Evolutionary conservation across 2,888 invertebrate genomes (phyloP).

Genomic region (Norana najaformis): DNA sequence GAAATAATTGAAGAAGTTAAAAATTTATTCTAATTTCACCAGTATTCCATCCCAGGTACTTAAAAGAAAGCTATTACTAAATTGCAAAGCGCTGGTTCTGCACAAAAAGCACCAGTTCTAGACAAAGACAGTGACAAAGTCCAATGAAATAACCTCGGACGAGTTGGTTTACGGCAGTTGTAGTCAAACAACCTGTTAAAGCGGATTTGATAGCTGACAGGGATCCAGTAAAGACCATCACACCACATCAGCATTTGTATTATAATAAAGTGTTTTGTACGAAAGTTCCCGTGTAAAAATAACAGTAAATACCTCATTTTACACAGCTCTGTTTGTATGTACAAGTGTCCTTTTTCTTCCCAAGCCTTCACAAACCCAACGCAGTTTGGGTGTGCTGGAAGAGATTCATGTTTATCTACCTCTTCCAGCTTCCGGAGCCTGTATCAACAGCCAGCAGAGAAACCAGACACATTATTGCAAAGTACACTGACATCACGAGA

Average conservation of each 20-base stretch:
- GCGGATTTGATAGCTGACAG: background rate
- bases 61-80: background rate
- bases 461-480: background rate
- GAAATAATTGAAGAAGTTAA: background rate
- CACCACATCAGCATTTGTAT: background rate
- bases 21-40: background rate
- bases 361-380: constrained; percentile 73
- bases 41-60: background rate
- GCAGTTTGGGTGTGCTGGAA: constrained; percentile 73
- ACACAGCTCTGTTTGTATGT: constrained; percentile 75
- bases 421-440: constrained; percentile 69
- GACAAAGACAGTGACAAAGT: background rate
- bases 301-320: constrained; percentile 63
- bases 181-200: background rate
- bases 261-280: background rate
- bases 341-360: constrained; percentile 74
- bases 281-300: background rate
- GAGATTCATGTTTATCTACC: constrained; percentile 72
- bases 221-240: background rate
- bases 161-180: background rate
- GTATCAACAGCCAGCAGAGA: constrained; percentile 13
- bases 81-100: background rate
- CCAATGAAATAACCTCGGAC: background rate
- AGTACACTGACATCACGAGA: background rate
- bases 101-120: background rate